Evolutionary conservation across 1,140 invertebrate genomes (phyloP), one percentile per base, ranked within the genome.

Genomic region (Gonatopus flavifemur): DNA sequence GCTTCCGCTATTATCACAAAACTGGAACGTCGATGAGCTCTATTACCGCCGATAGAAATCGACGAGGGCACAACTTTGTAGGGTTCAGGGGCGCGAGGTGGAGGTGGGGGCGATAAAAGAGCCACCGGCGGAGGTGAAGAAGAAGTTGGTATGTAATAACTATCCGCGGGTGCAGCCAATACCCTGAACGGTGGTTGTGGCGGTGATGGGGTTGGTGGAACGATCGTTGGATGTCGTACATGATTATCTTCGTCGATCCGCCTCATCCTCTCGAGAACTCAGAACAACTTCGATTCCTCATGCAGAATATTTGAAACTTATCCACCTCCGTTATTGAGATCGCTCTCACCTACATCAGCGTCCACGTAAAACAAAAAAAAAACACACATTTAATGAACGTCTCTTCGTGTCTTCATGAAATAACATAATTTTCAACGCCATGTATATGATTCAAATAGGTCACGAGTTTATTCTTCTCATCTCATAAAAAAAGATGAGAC

Each of bases 1-100:
- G 70, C 52, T 37, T 84, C 80, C 4, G 82, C 80, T 32, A 86
- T 74, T 43, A 86, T 85, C 25, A 85, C 82, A 62, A 86, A 86
- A 41, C 74, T 77, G 18, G 77, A 72, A 15, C 72, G 67, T 13
- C 76, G 60, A 15, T 76, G 72, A 18, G 69, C 66, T 37, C 76
- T 69, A n/a, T n/a, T n/a, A n/a, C n/a, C n/a, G 13, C 65, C 63
- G 42, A 52, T 60, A 13, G 59, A 54, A 13, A 54, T 62, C 32
- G 62, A 44, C 8, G 67, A 62, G 2, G 66, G 62, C 4, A 60
- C 52, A 43, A 78, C 49, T 20, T 76, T 76, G 55, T 77, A 75
- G 1, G 77, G 73, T 31, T 79, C 74, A 8, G 77, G 74, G 15
- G 70, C 72, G n/a, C 72, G 55, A 6, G 74, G 57, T 12, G 72